These are phyloP conservation scores for Acrobasis repandana DNA, from an alignment of 2,888 invertebrate genomes.

Conservation along the genomic window DNA sequence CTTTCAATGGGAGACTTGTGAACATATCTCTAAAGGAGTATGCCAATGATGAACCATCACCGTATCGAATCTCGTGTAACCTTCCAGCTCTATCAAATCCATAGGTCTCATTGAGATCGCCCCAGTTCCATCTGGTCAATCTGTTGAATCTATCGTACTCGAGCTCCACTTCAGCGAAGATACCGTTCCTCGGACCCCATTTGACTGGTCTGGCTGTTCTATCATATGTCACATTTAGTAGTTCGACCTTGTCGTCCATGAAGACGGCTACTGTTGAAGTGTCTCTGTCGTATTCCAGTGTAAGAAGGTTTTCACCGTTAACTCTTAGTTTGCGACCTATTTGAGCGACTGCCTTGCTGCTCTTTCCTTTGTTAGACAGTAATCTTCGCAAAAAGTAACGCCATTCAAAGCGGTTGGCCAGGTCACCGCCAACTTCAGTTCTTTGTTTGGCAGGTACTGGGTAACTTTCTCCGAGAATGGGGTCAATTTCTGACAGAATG, in stretches of 20 bases:
- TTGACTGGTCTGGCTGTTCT: slow-evolving; percentile 92
- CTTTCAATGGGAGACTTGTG: slow-evolving; percentile 94
- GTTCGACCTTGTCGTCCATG: slow-evolving; percentile 93
- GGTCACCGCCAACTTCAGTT: slow-evolving; percentile 94
- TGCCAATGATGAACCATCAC: slow-evolving; percentile 94
- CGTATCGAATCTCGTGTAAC: slow-evolving; percentile 94
- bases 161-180: slow-evolving; percentile 94
- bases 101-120: slow-evolving; percentile 94
- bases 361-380: slow-evolving; percentile 84
- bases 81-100: slow-evolving; percentile 95
- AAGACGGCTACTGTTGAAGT: slow-evolving; percentile 93
- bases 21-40: slow-evolving; percentile 97
- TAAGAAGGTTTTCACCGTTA: slow-evolving; percentile 95
- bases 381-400: slow-evolving; percentile 93
- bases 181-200: slow-evolving; percentile 92
- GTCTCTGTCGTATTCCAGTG: slow-evolving; percentile 95
- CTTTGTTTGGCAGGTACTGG: slow-evolving; percentile 95
- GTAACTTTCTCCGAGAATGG: slow-evolving; percentile 94
- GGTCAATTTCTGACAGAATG: slow-evolving; percentile 93
- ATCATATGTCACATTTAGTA: slow-evolving; percentile 94
- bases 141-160: slow-evolving; percentile 96
- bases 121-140: slow-evolving; percentile 95
- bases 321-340: slow-evolving; percentile 93
- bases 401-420: slow-evolving; percentile 98
- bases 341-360: slow-evolving; percentile 88